These are phyloP conservation scores for Varanus komodoensis DNA, from an alignment of 2,113 vertebrate genomes.

Conservation along the genomic window DNA sequence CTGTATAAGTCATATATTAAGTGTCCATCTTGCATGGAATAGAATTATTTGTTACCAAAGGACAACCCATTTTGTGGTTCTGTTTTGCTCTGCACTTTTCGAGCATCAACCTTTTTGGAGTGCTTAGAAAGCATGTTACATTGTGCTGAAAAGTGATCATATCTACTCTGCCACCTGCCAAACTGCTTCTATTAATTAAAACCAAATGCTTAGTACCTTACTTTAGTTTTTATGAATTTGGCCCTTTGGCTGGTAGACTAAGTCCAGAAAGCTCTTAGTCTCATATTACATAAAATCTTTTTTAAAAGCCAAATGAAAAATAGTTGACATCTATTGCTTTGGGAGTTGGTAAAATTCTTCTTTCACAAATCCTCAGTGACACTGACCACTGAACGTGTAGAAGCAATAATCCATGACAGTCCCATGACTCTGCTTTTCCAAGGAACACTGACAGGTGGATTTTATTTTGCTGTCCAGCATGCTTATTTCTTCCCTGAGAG, in stretches of 20 bases:
- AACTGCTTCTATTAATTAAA: constrained; percentile 1
- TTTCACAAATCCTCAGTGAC: constrained; percentile 31
- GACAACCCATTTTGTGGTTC: background rate
- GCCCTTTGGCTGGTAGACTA: background rate
- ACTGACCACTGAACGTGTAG: background rate
- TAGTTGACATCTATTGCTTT: constrained; percentile 7
- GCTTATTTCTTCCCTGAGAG: background rate
- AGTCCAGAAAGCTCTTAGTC: background rate
- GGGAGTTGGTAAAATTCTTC: constrained; percentile 17
- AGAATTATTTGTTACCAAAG: background rate
- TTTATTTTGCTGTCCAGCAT: background rate
- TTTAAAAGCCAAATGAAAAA: background rate
- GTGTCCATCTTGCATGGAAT: background rate
- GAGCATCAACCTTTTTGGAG: background rate
- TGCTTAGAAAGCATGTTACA: background rate
- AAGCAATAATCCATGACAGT: constrained; percentile 51
- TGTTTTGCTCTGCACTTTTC: background rate
- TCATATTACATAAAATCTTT: background rate
- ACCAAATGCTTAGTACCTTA: background rate
- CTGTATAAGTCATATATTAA: background rate
- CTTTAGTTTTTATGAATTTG: background rate
- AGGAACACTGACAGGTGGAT: constrained; percentile 39
- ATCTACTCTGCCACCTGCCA: background rate
- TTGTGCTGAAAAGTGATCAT: background rate
- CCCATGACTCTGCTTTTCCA: constrained; percentile 36